Percentiles rank a stretch among this genome's conserved stretches.
These are phyloP conservation scores for Hippocampus barbouri DNA, from an alignment of 2,113 vertebrate species.

Conservation along the genomic window DNA sequence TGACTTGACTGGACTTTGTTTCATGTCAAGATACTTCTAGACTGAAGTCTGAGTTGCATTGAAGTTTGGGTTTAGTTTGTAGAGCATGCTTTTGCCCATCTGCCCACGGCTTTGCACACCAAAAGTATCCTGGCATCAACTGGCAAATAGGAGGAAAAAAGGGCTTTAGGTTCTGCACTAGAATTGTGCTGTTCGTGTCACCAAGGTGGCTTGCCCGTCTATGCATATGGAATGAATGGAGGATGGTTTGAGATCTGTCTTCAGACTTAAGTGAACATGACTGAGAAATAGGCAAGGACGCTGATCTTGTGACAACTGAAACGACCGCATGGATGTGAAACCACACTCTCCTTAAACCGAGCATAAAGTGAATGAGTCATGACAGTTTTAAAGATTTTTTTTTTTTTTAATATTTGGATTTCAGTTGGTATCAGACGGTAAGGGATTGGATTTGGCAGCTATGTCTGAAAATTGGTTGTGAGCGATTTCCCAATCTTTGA, in stretches of 20 bases:
- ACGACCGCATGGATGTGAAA: slow-evolving; percentile 57
- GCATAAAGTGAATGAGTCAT: slow-evolving; percentile 5
- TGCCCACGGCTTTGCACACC: slow-evolving; percentile 42
- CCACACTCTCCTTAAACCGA: slow-evolving; percentile 22
- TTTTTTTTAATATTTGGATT: slow-evolving; percentile 10
- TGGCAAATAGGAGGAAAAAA: slow-evolving; percentile 57
- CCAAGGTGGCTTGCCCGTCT: slow-evolving; percentile 27
- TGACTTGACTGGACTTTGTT: slow-evolving; percentile 41
- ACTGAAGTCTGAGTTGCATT: slow-evolving; percentile 40
- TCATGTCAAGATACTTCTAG: slow-evolving; percentile 25
- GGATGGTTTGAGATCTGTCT: neutral
- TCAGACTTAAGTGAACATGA: neutral
- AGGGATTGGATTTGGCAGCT: neutral
- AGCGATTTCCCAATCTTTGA: neutral
- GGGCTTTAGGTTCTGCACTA: slow-evolving; percentile 43
- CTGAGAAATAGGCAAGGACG: slow-evolving; percentile 36
- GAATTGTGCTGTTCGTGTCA: slow-evolving; percentile 23
- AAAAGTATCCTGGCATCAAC: slow-evolving; percentile 53
- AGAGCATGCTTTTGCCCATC: slow-evolving; percentile 60
- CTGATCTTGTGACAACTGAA: slow-evolving; percentile 47
- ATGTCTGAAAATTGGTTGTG: neutral
- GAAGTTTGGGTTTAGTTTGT: slow-evolving; percentile 62
- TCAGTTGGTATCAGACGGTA: neutral
- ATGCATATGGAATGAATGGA: slow-evolving; percentile 42
- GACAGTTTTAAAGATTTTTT: slow-evolving; percentile 11